Conservation (phyloP, 2,888 invertebrate species). For the Tenthredo livida region DNA sequence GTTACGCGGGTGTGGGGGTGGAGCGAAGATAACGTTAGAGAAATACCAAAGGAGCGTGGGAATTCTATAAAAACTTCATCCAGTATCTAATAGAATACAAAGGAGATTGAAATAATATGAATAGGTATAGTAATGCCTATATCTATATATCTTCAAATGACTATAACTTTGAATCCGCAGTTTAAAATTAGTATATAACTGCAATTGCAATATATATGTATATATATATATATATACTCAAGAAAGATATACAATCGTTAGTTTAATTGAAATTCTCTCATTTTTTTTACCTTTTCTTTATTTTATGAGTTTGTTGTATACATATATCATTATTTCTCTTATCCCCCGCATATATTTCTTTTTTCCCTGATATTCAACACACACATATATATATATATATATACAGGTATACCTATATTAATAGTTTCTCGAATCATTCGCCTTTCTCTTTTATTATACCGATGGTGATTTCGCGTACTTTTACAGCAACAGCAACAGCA, state of each 20-base stretch:
- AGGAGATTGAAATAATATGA: not conserved
- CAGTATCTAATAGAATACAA: not conserved
- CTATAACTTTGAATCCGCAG: not conserved
- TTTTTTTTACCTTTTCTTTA: not conserved
- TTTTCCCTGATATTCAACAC: not conserved
- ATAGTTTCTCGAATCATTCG: not conserved
- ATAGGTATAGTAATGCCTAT: not conserved
- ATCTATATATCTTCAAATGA: not conserved
- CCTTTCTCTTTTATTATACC: slow-evolving; percentile 10
- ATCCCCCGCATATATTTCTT: not conserved
- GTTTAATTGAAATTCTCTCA: not conserved
- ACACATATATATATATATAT: not conserved
- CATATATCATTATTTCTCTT: not conserved
- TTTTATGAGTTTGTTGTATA: not conserved
- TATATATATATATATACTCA: too few relatives aligned
- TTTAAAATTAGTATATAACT: not conserved
- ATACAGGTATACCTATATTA: not conserved
- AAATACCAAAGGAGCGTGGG: not conserved
- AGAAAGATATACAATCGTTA: not conserved
- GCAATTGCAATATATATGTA: too few relatives aligned
- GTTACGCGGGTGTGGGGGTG: not conserved
- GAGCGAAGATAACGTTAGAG: not conserved
- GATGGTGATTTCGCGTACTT: not conserved
- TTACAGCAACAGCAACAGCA: not conserved
- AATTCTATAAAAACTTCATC: slow-evolving; percentile 1